Evolutionary conservation across 2,888 invertebrate genomes (phyloP).

Genomic region (Phyllotreta striolata): DNA sequence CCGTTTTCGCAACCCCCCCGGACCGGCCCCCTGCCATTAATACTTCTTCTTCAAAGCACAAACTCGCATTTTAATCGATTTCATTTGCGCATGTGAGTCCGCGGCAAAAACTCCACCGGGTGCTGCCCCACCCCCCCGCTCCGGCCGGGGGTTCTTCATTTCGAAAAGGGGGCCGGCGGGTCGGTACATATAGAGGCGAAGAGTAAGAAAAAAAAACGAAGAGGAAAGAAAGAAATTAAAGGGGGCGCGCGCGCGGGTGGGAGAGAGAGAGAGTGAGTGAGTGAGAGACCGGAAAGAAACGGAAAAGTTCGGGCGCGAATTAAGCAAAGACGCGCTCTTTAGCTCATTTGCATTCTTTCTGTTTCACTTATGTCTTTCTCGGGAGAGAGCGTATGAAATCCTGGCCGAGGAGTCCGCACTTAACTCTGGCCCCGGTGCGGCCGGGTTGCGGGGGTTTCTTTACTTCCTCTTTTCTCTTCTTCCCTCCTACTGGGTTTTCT

Average conservation of each 20-base stretch:
- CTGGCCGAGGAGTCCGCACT: conserved; percentile 15
- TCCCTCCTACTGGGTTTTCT: too few species aligned
- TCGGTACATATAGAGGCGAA: conserved; percentile 2
- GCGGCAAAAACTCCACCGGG: conserved; percentile 64
- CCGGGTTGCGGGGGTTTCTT: background rate
- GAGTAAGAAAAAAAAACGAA: conserved; percentile 13
- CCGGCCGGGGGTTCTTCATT: conserved; percentile 40
- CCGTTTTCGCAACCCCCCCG: conserved; percentile 47
- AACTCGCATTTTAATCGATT: conserved; percentile 74
- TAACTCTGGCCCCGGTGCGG: conserved; percentile 13
- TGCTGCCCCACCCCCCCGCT: too few species aligned
- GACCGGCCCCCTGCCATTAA: conserved; percentile 59
- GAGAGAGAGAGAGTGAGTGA: too few species aligned
- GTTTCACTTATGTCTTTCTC: conserved; percentile 51
- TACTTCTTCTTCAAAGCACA: conserved; percentile 68
- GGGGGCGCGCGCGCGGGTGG: conserved; percentile 34
- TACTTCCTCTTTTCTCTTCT: too few species aligned
- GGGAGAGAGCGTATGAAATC: conserved; percentile 29
- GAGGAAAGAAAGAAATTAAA: background rate
- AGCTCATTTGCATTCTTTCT: conserved; percentile 60
- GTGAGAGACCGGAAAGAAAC: too few species aligned
- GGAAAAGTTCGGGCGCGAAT: conserved; percentile 62
- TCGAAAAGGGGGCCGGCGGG: conserved; percentile 36
- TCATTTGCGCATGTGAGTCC: conserved; percentile 73
- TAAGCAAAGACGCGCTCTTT: conserved; percentile 62